Evolutionary conservation across 2,888 invertebrate species (phyloP).

Genomic region (Argyresthia albistria): DNA sequence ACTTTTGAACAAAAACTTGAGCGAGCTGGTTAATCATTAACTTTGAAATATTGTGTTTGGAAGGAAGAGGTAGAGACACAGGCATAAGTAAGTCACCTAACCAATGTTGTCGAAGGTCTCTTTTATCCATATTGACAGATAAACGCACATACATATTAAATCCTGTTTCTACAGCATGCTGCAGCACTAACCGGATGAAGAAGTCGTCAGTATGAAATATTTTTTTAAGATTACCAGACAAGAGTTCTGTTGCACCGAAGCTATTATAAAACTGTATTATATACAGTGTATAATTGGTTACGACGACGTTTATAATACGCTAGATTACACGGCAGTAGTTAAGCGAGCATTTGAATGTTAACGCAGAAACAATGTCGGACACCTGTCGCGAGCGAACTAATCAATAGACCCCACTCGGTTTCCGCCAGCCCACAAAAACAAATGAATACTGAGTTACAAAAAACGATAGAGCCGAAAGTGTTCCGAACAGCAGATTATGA

Average conservation of each 20-base stretch:
- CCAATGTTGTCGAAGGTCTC: no score
- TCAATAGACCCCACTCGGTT: constrained; percentile 51
- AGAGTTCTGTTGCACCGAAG: no score
- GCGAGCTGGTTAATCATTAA: neutral
- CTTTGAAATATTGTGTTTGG: neutral
- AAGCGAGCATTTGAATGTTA: constrained; percentile 7
- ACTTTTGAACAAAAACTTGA: neutral
- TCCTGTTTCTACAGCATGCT: no score
- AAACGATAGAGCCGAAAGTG: constrained; percentile 68
- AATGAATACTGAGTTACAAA: constrained; percentile 54
- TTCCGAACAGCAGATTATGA: constrained; percentile 66
- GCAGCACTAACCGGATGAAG: no score
- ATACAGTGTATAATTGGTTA: no score
- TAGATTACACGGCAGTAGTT: constrained; percentile 4
- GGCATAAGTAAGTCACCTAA: no score
- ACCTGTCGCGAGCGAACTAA: constrained; percentile 54
- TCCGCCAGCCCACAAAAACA: constrained; percentile 63
- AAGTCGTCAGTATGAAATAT: no score
- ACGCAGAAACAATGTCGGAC: constrained; percentile 27
- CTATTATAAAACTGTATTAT: no score
- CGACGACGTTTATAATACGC: no score
- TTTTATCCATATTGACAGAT: no score
- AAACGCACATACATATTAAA: no score
- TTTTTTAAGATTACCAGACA: no score
- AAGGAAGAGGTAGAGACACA: neutral